These are phyloP conservation scores for Steinernema feltiae DNA, from an alignment of 1,140 invertebrate genomes.

Conservation along the genomic window DNA sequence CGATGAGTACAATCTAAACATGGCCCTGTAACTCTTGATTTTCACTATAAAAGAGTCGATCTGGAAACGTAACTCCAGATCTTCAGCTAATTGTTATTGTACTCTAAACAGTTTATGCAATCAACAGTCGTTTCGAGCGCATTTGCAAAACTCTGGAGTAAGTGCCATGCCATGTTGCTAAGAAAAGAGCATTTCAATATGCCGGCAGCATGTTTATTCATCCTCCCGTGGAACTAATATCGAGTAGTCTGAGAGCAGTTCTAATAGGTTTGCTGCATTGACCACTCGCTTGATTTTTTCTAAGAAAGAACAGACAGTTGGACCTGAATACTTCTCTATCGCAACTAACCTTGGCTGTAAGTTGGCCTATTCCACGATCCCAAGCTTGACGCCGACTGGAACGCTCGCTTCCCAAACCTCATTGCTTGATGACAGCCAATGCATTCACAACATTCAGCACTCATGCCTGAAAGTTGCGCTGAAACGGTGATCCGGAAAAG, in stretches of 20 bases:
- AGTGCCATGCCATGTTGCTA: too few species aligned
- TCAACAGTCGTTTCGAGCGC: too few species aligned
- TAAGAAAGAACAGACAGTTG: too few species aligned
- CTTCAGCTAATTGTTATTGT: too few species aligned
- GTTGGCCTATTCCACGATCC: neutral
- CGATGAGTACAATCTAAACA: neutral
- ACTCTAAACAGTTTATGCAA: too few species aligned
- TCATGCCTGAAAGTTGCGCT: neutral
- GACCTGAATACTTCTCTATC: too few species aligned
- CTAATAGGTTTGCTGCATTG: neutral
- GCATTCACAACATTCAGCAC: neutral
- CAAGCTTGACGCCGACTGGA: neutral
- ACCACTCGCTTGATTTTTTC: too few species aligned
- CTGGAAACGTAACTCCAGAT: neutral
- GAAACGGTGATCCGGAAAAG: neutral
- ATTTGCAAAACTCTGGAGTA: too few species aligned
- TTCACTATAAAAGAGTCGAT: neutral
- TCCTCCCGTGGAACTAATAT: too few species aligned
- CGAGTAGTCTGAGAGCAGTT: neutral
- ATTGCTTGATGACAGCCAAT: slow-evolving; percentile 1
- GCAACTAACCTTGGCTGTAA: too few species aligned
- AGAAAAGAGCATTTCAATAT: neutral
- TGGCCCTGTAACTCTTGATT: neutral
- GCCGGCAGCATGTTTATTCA: neutral
- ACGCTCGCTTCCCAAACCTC: neutral